Percentiles rank a stretch among this genome's conserved stretches.
phyloP scores from a whole-genome alignment of 2,888 invertebrate genomes.

The Campoplex capitator region DNA sequence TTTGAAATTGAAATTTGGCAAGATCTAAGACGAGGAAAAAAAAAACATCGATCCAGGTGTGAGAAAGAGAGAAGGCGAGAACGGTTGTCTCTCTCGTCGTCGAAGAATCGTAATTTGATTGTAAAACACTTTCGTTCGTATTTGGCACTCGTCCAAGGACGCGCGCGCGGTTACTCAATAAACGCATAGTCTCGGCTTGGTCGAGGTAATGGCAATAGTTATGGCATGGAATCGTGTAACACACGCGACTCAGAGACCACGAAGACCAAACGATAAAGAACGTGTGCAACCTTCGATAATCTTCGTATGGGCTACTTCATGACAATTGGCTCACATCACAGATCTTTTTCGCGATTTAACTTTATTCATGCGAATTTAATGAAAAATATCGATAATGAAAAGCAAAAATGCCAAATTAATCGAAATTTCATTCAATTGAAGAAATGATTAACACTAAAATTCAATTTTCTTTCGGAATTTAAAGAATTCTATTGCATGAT shows the following conservation, averaged over 20 bases:
- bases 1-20: constrained; percentile 4
- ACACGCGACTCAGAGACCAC: constrained; percentile 25
- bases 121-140: constrained; percentile 75
- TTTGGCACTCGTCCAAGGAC: constrained; percentile 81
- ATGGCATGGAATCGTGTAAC: constrained; percentile 53
- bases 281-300: constrained; percentile 54
- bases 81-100: constrained; percentile 11
- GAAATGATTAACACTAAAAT: not conserved
- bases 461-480: not conserved
- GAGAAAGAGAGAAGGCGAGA: not conserved
- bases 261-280: constrained; percentile 40
- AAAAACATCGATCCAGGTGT: constrained; percentile 6
- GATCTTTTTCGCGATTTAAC: not conserved
- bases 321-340: not conserved
- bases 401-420: too few relatives aligned
- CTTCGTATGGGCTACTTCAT: not conserved
- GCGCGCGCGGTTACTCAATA: constrained; percentile 72
- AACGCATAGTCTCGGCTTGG: constrained; percentile 40
- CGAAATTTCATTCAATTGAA: too few relatives aligned
- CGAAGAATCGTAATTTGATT: constrained; percentile 67
- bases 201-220: constrained; percentile 52
- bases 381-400: too few relatives aligned
- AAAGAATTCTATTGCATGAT: not conserved
- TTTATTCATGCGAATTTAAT: too few relatives aligned
- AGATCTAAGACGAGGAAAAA: not conserved